These are phyloP conservation scores for Jaculus jaculus DNA, from an alignment of 2,113 vertebrate genomes.

Conservation along the genomic window DNA sequence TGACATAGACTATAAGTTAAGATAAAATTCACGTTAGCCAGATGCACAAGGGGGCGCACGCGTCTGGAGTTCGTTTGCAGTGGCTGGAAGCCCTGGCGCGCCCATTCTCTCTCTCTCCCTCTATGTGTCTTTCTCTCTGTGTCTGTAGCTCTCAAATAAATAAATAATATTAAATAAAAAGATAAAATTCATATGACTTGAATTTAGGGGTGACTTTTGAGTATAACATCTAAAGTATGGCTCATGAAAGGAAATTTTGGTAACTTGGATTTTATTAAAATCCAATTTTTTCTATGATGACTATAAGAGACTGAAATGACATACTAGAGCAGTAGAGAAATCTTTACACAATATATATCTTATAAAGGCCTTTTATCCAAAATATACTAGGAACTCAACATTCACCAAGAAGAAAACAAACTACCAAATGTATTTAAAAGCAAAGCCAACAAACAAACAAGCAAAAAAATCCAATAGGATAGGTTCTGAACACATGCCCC, in stretches of 20 bases:
- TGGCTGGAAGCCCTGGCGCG: too few species aligned
- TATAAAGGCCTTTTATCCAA: neutral
- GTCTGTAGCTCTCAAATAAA: too few species aligned
- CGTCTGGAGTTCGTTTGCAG: too few species aligned
- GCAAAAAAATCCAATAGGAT: neutral
- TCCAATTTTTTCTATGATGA: neutral
- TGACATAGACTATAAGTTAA: neutral
- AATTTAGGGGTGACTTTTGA: neutral
- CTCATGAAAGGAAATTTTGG: neutral
- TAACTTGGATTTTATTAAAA: neutral
- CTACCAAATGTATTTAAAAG: neutral
- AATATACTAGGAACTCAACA: neutral
- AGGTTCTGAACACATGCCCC: neutral
- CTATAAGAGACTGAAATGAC: neutral
- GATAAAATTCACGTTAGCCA: slow-evolving; percentile 4
- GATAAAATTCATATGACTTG: neutral
- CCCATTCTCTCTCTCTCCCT: too few species aligned
- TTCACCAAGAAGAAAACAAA: neutral
- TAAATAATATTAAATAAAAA: too few species aligned
- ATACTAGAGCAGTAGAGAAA: neutral
- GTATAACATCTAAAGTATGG: neutral
- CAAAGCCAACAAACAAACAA: neutral
- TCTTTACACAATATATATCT: neutral
- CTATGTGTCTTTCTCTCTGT: too few species aligned
- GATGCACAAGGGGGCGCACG: too few species aligned